Evolutionary conservation across 2,113 vertebrate species (phyloP).

Genomic region (Spilogale gracilis): DNA sequence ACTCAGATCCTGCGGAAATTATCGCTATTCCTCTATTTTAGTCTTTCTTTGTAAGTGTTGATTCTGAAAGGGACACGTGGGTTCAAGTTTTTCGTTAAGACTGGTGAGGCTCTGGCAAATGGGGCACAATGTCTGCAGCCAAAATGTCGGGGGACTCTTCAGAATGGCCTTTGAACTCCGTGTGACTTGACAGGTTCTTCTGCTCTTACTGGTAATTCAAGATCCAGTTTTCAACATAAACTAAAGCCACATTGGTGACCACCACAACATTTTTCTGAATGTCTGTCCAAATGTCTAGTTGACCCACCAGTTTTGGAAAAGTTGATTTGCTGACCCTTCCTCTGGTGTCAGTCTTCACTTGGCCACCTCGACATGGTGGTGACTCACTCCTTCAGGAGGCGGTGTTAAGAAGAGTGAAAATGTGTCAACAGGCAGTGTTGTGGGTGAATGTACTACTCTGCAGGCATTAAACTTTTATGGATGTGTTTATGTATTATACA

Average conservation of each 20-base stretch:
- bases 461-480: slow-evolving; percentile 84
- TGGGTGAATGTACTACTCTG: slow-evolving; percentile 6
- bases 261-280: not conserved
- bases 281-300: not conserved
- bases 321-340: slow-evolving; percentile 44
- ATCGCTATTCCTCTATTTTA: not conserved
- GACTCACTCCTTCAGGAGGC: slow-evolving; percentile 66
- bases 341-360: not conserved
- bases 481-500: slow-evolving; percentile 85
- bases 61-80: not conserved
- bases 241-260: not conserved
- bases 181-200: not conserved
- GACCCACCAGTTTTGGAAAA: slow-evolving; percentile 22
- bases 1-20: not conserved
- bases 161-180: not conserved
- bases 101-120: not conserved
- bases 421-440: not conserved
- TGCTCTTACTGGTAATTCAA: not conserved
- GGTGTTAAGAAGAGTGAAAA: slow-evolving; percentile 57
- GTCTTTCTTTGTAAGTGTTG: not conserved
- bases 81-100: slow-evolving; percentile 12
- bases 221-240: slow-evolving; percentile 9
- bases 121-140: not conserved
- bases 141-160: not conserved
- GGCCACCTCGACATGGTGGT: slow-evolving; percentile 57